These are phyloP conservation scores for Homalodisca vitripennis DNA, from an alignment of 1,140 invertebrate genomes.

Conservation along the genomic window DNA sequence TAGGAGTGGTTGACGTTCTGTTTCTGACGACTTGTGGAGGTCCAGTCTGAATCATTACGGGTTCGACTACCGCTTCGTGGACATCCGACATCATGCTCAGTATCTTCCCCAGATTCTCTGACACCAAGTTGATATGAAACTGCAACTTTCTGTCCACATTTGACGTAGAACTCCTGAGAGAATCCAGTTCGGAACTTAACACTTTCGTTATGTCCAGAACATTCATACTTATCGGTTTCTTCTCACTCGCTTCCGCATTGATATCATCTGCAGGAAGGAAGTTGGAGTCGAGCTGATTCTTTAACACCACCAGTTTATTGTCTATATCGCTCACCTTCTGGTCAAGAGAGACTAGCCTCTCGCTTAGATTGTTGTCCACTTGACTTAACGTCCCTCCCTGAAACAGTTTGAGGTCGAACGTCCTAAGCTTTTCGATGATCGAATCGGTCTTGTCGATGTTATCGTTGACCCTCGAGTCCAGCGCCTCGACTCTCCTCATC, in stretches of 20 bases:
- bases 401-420: constrained; percentile 69
- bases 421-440: constrained; percentile 70
- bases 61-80: constrained; percentile 73
- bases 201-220: constrained; percentile 76
- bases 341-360: constrained; percentile 65
- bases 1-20: constrained; percentile 40
- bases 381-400: constrained; percentile 50
- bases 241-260: constrained; percentile 80
- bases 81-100: constrained; percentile 75
- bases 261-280: constrained; percentile 75
- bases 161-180: constrained; percentile 68
- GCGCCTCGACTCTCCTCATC: constrained; percentile 74
- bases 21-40: constrained; percentile 45
- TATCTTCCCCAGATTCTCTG: constrained; percentile 74
- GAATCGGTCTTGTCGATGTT: constrained; percentile 82
- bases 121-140: constrained; percentile 79
- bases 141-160: constrained; percentile 79
- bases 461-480: constrained; percentile 76
- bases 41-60: constrained; percentile 32
- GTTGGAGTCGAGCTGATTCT: constrained; percentile 79
- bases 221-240: constrained; percentile 72
- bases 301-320: constrained; percentile 69
- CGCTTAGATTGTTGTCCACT: constrained; percentile 54
- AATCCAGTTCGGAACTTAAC: constrained; percentile 72
- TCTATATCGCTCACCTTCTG: constrained; percentile 81